phyloP scores from a whole-genome alignment of 2,113 vertebrate genomes.

The Hemibagrus wyckioides region DNA sequence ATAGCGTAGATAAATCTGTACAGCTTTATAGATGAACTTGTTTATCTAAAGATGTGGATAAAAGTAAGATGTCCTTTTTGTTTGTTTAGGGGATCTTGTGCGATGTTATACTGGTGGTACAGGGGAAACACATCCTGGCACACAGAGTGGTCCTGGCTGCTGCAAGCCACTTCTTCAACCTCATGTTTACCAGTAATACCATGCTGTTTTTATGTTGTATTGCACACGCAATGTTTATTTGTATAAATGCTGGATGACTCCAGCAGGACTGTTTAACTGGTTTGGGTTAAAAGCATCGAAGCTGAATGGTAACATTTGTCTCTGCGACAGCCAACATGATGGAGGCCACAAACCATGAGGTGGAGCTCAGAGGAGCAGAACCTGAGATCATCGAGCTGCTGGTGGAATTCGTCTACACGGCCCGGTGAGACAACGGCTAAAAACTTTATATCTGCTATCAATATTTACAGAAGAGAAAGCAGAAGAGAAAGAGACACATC shows the following conservation, averaged over 20 bases:
- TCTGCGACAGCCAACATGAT: constrained; percentile 89
- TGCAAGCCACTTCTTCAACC: constrained; percentile 95
- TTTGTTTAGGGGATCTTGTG: constrained; percentile 86
- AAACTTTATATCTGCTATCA: background rate
- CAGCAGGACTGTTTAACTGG: background rate
- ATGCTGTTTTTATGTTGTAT: background rate
- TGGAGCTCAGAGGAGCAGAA: constrained; percentile 93
- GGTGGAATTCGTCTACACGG: constrained; percentile 96
- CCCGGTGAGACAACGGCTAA: constrained; percentile 74
- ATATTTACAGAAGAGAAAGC: background rate
- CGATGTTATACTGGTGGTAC: constrained; percentile 92
- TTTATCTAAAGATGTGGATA: background rate
- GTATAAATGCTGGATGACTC: background rate
- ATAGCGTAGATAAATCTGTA: background rate
- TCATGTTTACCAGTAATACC: constrained; percentile 97
- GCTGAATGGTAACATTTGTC: no score
- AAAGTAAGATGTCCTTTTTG: constrained; percentile 40
- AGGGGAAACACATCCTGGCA: constrained; percentile 90
- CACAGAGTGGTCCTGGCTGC: constrained; percentile 94
- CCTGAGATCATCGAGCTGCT: constrained; percentile 94
- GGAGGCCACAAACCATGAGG: constrained; percentile 94
- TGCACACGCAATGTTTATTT: background rate
- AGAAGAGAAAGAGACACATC: background rate
- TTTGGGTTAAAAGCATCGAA: background rate
- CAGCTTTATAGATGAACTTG: background rate